These are phyloP conservation scores for Metalampra italica DNA, from an alignment of 2,888 invertebrate species.

Conservation along the genomic window DNA sequence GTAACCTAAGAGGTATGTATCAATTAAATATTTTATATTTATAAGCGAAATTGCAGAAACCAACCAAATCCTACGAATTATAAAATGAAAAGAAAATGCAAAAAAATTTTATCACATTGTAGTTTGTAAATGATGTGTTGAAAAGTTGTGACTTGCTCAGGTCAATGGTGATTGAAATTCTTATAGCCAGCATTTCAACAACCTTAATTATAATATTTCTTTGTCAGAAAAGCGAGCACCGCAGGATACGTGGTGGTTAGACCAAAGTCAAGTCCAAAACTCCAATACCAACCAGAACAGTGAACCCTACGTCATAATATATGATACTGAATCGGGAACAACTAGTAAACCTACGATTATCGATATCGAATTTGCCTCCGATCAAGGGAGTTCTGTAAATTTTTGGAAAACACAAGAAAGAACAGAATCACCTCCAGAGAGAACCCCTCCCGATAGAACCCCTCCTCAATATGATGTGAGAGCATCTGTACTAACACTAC, in stretches of 20 bases:
- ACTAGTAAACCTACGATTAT: too few relatives aligned
- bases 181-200: conserved; percentile 8
- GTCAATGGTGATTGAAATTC: conserved; percentile 11
- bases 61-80: too few relatives aligned
- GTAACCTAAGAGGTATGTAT: conserved; percentile 27
- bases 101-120: too few relatives aligned
- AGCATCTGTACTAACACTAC: conserved; percentile 10
- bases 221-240: conserved; percentile 19
- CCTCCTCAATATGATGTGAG: not conserved
- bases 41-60: too few relatives aligned
- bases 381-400: not conserved
- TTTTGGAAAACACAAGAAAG: not conserved
- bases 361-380: not conserved
- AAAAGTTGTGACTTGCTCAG: too few relatives aligned
- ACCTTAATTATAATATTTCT: conserved; percentile 1
- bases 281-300: not conserved
- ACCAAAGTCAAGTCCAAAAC: conserved; percentile 10
- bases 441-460: conserved; percentile 3
- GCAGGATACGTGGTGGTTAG: conserved; percentile 15
- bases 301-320: too few relatives aligned
- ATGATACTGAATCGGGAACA: too few relatives aligned
- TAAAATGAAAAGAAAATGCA: too few relatives aligned
- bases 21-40: not conserved
- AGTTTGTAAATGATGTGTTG: conserved; percentile 12
- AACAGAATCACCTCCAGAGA: conserved; percentile 3